phyloP scores from a whole-genome alignment of 64 coral and sea anemone species.

The Montipora sp. region DNA sequence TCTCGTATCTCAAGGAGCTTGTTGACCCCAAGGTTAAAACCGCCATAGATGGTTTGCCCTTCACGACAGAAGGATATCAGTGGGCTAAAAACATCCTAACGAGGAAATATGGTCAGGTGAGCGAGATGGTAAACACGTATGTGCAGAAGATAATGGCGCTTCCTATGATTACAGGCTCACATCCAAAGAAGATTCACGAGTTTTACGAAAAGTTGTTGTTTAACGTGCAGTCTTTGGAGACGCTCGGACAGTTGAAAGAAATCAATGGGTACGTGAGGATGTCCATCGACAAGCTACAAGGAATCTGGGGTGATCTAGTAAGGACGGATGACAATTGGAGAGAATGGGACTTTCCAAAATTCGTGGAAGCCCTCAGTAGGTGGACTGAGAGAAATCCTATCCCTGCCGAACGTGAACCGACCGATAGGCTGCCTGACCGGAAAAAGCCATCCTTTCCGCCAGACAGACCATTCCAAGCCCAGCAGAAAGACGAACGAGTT shows the following conservation, averaged over 20 bases:
- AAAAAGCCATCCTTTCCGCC: neutral
- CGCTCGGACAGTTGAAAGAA: conserved; percentile 44
- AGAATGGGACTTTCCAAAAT: conserved; percentile 54
- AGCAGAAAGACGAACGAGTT: neutral
- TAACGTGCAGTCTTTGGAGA: conserved; percentile 68
- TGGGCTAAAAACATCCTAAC: conserved; percentile 51
- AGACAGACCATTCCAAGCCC: conserved; percentile 38
- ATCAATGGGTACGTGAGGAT: conserved; percentile 52
- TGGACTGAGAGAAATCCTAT: conserved; percentile 69
- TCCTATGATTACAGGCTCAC: conserved; percentile 29
- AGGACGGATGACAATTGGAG: conserved; percentile 50
- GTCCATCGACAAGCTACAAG: conserved; percentile 60
- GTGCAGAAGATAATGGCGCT: conserved; percentile 51
- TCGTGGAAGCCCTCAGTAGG: conserved; percentile 28
- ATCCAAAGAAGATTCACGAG: conserved; percentile 34
- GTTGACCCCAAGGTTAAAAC: conserved; percentile 26
- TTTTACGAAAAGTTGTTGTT: conserved; percentile 47
- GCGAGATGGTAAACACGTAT: conserved; percentile 39
- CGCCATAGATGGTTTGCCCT: conserved; percentile 50
- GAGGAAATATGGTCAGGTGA: conserved; percentile 48
- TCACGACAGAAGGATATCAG: conserved; percentile 45
- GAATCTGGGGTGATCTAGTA: conserved; percentile 65
- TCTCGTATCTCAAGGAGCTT: conserved; percentile 33
- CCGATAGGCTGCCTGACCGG: neutral
- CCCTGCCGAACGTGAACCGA: conserved; percentile 5